Conservation (phyloP, 1,140 invertebrate species). For the Globodera rostochiensis region DNA sequence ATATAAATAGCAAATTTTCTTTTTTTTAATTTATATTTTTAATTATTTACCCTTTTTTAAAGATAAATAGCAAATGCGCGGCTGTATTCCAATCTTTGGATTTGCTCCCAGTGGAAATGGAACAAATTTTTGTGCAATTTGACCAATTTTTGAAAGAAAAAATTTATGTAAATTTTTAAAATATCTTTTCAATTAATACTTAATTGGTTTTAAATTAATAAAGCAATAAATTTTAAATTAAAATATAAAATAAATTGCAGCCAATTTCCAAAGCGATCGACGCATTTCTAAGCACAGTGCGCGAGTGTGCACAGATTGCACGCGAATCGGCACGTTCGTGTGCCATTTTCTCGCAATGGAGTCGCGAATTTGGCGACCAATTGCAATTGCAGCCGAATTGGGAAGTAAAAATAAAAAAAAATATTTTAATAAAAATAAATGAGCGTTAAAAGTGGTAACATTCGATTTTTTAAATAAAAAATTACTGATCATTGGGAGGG, state of each 20-base stretch:
- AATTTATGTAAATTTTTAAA: slow-evolving; percentile 34
- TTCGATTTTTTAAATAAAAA: neutral
- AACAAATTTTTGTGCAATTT: slow-evolving; percentile 35
- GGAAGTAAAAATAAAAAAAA: slow-evolving; percentile 15
- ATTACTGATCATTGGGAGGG: too few species aligned
- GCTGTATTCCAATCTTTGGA: slow-evolving; percentile 30
- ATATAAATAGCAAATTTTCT: neutral
- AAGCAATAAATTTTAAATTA: slow-evolving; percentile 4
- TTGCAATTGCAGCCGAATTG: slow-evolving; percentile 46
- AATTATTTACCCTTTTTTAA: neutral
- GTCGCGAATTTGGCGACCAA: slow-evolving; percentile 42
- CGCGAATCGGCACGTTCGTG: slow-evolving; percentile 39
- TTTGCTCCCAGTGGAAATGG: slow-evolving; percentile 30
- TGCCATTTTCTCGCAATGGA: slow-evolving; percentile 17
- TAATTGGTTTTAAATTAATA: neutral
- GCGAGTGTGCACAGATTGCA: slow-evolving; percentile 40
- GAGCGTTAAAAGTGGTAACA: too few species aligned
- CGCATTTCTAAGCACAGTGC: slow-evolving; percentile 39
- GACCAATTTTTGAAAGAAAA: slow-evolving; percentile 45
- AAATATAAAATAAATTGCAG: slow-evolving; percentile 27
- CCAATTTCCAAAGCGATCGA: slow-evolving; percentile 50
- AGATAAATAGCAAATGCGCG: slow-evolving; percentile 45
- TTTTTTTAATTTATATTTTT: neutral
- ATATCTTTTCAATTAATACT: too few species aligned
- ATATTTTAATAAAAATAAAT: too few species aligned